phyloP scores from a whole-genome alignment of 2,113 vertebrate species.

The Sitta europaea region DNA sequence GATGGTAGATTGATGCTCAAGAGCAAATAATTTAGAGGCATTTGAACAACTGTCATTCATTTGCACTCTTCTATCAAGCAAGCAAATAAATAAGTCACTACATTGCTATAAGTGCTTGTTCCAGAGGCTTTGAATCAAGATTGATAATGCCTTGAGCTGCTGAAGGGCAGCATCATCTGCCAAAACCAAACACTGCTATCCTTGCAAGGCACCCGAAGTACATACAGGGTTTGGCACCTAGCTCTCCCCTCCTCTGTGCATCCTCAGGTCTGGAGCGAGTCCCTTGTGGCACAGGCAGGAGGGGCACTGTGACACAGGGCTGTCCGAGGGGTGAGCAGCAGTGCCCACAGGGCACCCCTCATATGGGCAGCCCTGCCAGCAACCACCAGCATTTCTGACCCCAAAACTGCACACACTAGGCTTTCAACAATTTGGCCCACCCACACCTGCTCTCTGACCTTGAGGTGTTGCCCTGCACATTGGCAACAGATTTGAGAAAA shows the following conservation, averaged over 20 bases:
- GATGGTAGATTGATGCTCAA: not conserved
- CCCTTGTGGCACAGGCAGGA: not conserved
- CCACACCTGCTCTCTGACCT: not conserved
- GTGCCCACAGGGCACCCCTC: accelerated
- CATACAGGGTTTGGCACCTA: not conserved
- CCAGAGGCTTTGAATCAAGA: not conserved
- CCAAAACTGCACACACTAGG: accelerated
- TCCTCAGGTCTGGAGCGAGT: not conserved
- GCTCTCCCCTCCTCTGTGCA: not conserved
- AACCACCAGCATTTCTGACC: accelerated
- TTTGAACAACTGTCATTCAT: not conserved
- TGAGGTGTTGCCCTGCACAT: not conserved
- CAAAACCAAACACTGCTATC: not conserved
- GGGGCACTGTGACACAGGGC: accelerated
- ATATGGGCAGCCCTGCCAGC: not conserved
- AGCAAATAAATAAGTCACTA: not conserved
- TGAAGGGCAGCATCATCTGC: not conserved
- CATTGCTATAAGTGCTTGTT: not conserved
- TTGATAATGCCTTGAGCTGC: not conserved
- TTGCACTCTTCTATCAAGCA: not conserved
- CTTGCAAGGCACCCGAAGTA: not conserved
- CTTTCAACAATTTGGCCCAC: accelerated
- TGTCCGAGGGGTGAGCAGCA: not conserved
- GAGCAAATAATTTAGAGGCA: not conserved
- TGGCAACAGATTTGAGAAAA: not conserved